Evolutionary conservation across 1,140 invertebrate genomes (phyloP), one percentile per base, ranked within the genome.

Genomic region (Glossosoma conforme): DNA sequence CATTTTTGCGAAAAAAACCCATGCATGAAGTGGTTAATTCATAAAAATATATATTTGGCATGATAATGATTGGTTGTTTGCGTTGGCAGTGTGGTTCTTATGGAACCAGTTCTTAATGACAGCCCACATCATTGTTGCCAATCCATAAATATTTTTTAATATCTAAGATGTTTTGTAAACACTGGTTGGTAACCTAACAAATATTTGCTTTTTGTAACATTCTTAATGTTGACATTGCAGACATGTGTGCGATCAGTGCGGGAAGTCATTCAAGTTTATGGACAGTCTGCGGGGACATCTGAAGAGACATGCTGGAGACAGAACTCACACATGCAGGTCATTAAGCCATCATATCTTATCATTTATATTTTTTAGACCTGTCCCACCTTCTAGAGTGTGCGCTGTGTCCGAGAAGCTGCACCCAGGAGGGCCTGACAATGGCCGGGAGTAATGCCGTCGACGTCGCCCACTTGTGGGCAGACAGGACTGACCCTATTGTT

Each of bases 221-320:
- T 8, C 6, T 28, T 28, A 28, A 8, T 28, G 6, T 8, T 6
- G 25, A 28, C 6, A 28, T 32, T 82, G 95, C 54, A 98, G 98
- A 75, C 98, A 96, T 77, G 98, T 98, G 71, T 99, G 97, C 72
- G 86, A 87, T 40, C 86, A 97, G 67, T 99, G 97, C 72, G 92
- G 93, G 56, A 99, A 99, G 72, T 95, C 96, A n/a, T 99, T 99
- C 78, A 99, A 98, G 74, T 97, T 97, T 68, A 97, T 96, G 74
- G 95, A 98, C 74, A 96, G 98, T 65, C 83, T 98, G 28, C 97
- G 97, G 81, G 92, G 98, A 70, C 96, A 99, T 67, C 85, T 95
- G 52, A 84, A 95, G 40, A 98, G 98, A 62, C 97, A 99, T 75
- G 89, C 85, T 61, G 89, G 96, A 19, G 96, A 98, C 74, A 99